Percentiles rank a stretch among this genome's conserved stretches.
phyloP scores from a whole-genome alignment of 1,140 invertebrate genomes.

The Cotesia typhae region DNA sequence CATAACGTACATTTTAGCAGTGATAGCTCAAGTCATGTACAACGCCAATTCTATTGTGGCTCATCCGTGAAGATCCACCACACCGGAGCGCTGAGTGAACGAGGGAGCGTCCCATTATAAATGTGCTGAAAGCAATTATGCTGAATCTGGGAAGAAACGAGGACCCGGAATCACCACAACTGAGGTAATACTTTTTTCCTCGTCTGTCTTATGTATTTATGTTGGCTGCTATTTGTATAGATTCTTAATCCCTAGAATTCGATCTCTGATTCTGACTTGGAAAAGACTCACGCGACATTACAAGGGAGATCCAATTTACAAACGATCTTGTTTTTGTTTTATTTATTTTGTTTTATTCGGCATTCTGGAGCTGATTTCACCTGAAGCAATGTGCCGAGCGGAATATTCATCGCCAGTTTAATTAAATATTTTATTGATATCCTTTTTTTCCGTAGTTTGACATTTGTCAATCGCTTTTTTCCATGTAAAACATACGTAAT shows the following conservation, averaged over 20 bases:
- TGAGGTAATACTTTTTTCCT: not conserved
- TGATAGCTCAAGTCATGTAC: conserved; percentile 25
- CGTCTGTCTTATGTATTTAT: not conserved
- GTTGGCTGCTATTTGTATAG: too few relatives aligned
- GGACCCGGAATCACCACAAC: not conserved
- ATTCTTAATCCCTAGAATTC: conserved; percentile 23
- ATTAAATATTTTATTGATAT: conserved; percentile 28
- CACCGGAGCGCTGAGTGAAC: conserved; percentile 6
- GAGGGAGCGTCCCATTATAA: conserved; percentile 1
- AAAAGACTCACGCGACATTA: conserved; percentile 26
- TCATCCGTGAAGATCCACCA: conserved; percentile 26
- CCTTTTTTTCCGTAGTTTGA: not conserved
- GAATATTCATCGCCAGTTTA: conserved; percentile 34
- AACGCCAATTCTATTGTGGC: conserved; percentile 52
- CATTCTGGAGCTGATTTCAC: conserved; percentile 4
- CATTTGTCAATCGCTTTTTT: not conserved
- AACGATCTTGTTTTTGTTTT: conserved; percentile 2
- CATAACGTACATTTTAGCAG: not conserved
- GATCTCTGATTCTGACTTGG: conserved; percentile 37
- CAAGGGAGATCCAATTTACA: conserved; percentile 35
- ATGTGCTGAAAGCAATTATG: conserved; percentile 36
- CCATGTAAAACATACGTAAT: not conserved
- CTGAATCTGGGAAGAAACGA: conserved; percentile 33
- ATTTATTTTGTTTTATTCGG: too few relatives aligned
- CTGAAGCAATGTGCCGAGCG: conserved; percentile 22